Conservation (phyloP, 2,888 invertebrate species). For the Salpingus planirostris region DNA sequence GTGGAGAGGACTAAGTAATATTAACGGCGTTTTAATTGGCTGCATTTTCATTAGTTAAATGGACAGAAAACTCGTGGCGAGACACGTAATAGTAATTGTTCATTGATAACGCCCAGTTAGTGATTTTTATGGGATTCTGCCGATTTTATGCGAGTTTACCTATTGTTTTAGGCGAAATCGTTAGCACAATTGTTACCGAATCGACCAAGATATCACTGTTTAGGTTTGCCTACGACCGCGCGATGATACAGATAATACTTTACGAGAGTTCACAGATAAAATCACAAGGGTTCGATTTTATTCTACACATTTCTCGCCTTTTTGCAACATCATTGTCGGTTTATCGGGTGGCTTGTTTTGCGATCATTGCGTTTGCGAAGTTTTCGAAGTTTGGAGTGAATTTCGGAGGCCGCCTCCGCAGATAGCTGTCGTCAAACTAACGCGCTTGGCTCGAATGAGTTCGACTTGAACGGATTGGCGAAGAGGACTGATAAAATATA, state of each 20-base stretch:
- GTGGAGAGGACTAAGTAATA: constrained; percentile 5
- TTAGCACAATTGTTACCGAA: not conserved
- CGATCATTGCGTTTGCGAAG: not conserved
- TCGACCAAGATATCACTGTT: not conserved
- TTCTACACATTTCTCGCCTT: too few species aligned
- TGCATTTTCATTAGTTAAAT: constrained; percentile 14
- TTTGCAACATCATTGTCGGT: not conserved
- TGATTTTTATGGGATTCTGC: too few species aligned
- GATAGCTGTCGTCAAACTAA: constrained; percentile 16
- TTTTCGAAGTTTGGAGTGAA: constrained; percentile 1
- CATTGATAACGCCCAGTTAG: constrained; percentile 4
- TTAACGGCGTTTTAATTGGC: constrained; percentile 11
- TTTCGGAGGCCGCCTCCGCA: constrained; percentile 13
- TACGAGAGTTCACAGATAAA: not conserved
- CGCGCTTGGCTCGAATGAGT: constrained; percentile 14
- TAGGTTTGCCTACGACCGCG: not conserved
- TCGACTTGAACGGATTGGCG: constrained; percentile 15
- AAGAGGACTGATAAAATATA: constrained; percentile 14
- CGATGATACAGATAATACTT: not conserved
- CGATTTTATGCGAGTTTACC: too few species aligned
- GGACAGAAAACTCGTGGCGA: constrained; percentile 8
- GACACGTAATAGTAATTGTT: constrained; percentile 12
- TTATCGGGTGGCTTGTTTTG: not conserved
- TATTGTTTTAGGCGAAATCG: too few species aligned
- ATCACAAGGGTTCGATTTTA: not conserved